These are phyloP conservation scores for Acanthosepion pharaonis DNA, from an alignment of 2,888 invertebrate genomes.

Conservation along the genomic window DNA sequence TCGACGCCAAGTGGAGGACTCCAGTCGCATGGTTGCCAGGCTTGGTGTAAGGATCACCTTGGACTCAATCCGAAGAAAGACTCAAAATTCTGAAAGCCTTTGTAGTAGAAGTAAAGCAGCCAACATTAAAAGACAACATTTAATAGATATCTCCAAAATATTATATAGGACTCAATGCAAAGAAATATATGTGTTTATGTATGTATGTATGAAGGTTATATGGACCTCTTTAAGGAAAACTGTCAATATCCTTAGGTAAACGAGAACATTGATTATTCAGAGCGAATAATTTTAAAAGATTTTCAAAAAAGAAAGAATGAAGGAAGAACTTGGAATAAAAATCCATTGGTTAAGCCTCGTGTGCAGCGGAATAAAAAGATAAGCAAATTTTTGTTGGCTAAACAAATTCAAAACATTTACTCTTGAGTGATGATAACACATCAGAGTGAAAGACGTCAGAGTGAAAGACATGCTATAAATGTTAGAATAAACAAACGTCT, in stretches of 20 bases:
- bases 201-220: neutral
- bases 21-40: too few species aligned
- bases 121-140: too few species aligned
- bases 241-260: neutral
- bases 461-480: too few species aligned
- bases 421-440: neutral
- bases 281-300: neutral
- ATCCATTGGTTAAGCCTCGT: neutral
- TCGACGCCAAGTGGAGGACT: too few species aligned
- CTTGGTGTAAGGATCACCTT: too few species aligned
- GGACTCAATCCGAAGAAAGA: too few species aligned
- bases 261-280: neutral
- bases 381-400: neutral
- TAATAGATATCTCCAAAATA: too few species aligned
- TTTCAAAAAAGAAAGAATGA: neutral
- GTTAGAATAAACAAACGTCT: too few species aligned
- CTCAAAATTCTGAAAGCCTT: too few species aligned
- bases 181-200: neutral
- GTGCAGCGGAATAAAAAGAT: neutral
- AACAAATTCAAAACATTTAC: neutral
- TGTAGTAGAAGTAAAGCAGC: too few species aligned
- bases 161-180: too few species aligned
- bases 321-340: neutral
- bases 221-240: neutral
- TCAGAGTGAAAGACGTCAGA: neutral